These are phyloP conservation scores for Elmis aenea DNA, from an alignment of 2,888 invertebrate species.

Conservation along the genomic window DNA sequence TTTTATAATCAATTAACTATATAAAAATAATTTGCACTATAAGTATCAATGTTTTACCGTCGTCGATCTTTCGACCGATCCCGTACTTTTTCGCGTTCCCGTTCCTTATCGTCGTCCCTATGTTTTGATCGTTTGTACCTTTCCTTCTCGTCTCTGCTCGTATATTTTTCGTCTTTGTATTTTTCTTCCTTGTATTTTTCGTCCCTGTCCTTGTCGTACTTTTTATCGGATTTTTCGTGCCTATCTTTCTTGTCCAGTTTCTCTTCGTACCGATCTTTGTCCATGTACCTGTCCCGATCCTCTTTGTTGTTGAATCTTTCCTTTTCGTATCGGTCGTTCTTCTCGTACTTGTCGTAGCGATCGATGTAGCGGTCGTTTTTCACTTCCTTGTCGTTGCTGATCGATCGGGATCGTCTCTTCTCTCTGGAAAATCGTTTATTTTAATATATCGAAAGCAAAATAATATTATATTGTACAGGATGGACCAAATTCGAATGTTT, in stretches of 20 bases:
- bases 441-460: constrained; percentile 27
- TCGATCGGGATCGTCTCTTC: constrained; percentile 45
- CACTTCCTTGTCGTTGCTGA: constrained; percentile 42
- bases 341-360: constrained; percentile 42
- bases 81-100: constrained; percentile 36
- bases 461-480: constrained; percentile 3
- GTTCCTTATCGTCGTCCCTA: constrained; percentile 31
- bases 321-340: constrained; percentile 32
- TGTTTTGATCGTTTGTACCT: constrained; percentile 35
- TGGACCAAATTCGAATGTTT: too few relatives aligned
- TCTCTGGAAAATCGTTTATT: constrained; percentile 40
- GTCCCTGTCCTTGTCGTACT: constrained; percentile 35
- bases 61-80: constrained; percentile 16
- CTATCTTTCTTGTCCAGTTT: constrained; percentile 32
- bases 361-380: constrained; percentile 44
- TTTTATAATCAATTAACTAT: too few relatives aligned
- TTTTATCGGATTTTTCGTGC: constrained; percentile 32
- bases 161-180: constrained; percentile 27
- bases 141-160: constrained; percentile 24
- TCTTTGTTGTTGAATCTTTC: constrained; percentile 28
- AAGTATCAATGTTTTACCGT: too few relatives aligned
- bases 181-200: constrained; percentile 31
- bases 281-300: constrained; percentile 33
- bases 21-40: too few relatives aligned
- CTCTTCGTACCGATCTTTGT: constrained; percentile 32